phyloP scores from a whole-genome alignment of 2,113 vertebrate genomes.

The Macroglossus sobrinus region DNA sequence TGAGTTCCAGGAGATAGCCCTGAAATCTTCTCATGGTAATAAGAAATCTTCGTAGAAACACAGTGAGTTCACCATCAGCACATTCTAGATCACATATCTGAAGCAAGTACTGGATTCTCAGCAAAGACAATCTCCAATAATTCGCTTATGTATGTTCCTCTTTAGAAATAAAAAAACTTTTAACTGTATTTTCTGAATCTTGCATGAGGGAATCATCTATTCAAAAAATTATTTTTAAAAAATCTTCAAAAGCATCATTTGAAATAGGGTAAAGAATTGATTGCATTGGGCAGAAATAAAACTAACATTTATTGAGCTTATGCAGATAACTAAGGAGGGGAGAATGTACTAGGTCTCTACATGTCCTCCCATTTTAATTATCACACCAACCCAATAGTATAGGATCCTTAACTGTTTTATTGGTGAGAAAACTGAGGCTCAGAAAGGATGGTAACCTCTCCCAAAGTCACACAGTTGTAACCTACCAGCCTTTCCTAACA shows the following conservation, averaged over 20 bases:
- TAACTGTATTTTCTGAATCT: background rate
- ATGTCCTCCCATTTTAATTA: background rate
- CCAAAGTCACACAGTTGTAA: background rate
- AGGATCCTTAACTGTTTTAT: background rate
- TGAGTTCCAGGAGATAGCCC: background rate
- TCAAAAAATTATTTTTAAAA: background rate
- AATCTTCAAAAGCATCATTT: background rate
- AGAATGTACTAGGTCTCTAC: background rate
- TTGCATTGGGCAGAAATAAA: background rate
- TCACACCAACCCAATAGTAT: background rate
- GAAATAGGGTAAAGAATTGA: background rate
- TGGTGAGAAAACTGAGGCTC: background rate
- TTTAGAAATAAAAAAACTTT: background rate
- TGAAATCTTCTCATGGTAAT: background rate
- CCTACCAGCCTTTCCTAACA: background rate
- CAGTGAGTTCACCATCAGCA: rapidly evolving
- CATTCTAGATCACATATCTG: background rate
- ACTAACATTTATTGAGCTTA: background rate
- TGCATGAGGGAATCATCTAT: background rate
- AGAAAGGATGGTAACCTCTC: background rate
- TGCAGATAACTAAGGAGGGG: background rate
- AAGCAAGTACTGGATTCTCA: background rate
- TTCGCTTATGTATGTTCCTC: background rate
- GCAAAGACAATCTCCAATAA: background rate
- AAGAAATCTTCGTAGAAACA: background rate